phyloP scores from a whole-genome alignment of 2,888 invertebrate genomes.

The Drosophila barbarae region DNA sequence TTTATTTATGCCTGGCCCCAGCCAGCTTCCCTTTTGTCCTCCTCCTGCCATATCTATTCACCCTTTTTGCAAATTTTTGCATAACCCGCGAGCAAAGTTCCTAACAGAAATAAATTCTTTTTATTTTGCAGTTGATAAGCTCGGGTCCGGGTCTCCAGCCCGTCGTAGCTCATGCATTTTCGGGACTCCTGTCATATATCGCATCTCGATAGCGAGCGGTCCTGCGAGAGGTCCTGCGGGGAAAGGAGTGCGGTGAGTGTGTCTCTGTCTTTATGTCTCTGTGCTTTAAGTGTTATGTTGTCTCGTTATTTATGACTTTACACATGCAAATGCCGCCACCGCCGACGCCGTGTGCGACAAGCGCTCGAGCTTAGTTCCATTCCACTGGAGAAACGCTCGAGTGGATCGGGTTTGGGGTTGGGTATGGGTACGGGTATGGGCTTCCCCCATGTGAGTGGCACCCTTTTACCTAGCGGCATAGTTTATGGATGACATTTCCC shows the following conservation, averaged over 20 bases:
- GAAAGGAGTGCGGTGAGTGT: constrained; percentile 9
- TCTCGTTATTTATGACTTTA: constrained; percentile 77
- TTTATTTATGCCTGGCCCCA: constrained; percentile 59
- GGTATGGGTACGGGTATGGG: not conserved
- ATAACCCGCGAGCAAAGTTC: constrained; percentile 72
- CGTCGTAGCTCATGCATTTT: constrained; percentile 66
- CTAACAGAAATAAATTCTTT: constrained; percentile 72
- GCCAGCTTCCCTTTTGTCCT: constrained; percentile 10
- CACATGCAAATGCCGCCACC: constrained; percentile 73
- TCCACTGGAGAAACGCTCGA: constrained; percentile 33
- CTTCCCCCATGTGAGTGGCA: constrained; percentile 1
- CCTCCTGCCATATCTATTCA: constrained; percentile 24
- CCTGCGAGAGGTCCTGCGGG: constrained; percentile 13
- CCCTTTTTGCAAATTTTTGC: constrained; percentile 65
- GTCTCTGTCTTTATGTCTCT: constrained; percentile 24
- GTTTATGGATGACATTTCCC: constrained; percentile 70
- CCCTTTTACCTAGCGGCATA: constrained; percentile 64
- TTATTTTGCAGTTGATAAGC: constrained; percentile 73
- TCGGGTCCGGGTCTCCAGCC: constrained; percentile 47
- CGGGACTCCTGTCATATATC: constrained; percentile 61
- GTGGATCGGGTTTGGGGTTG: constrained; percentile 17
- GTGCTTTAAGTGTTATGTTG: constrained; percentile 69
- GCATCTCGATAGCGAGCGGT: constrained; percentile 64
- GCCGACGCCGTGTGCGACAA: constrained; percentile 67
- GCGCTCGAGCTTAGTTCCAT: constrained; percentile 64